Base-by-base conservation (phyloP, 30 jellyfish, hydroid and myxozoan genomes). In the Aurelia aurita complex sp. Pacific region DNA sequence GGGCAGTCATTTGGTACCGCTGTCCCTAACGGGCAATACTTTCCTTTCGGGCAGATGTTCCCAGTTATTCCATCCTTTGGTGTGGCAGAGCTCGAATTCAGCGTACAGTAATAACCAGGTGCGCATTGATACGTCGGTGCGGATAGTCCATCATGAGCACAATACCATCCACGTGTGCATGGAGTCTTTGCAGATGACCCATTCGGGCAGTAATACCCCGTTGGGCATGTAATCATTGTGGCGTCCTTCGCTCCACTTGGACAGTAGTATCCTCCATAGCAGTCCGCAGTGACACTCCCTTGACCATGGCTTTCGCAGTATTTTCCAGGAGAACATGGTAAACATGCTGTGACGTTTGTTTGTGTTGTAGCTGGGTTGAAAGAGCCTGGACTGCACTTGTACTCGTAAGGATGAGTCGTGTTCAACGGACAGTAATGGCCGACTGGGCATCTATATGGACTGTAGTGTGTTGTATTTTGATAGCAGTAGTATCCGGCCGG, bases 311-410 rank as follows among this genome's bases (percentile, higher is more conserved):
- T 98, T 11, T 88, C 87, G 82, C 99, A 95, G 89, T 89, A 95
- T 75, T 80, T 82, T 60, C 99, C 99, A 5, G 90, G 93, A 70
- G 82, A 85, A 76, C 99, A 95, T 13, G 96, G 67, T 53, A 74
- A 14, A 72, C 99, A 95, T 14, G 98, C 97, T 64, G 99, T 73
- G 13, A 79, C 40, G 67, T 85, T 82, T 9, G 90, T 90, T 77
- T 89, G 98, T 0, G 71, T 59, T 5, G 90, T 67, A 77, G 53
- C 62, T 2, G 96, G 97, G 73, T 95, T 95, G 67, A 76, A 95
- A 0, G 97, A 86, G 13, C 99, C 99, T 51, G 99, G 99, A 88
- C 96, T 66, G 83, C 99, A 95, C 64, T 86, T 79, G 95, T 66
- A 79, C 63, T 85, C 79, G 72, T 57, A 82, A 33, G 98, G 97